A percentile compares a stretch with the other conserved stretches of the same genome.
phyloP scores from a whole-genome alignment of 2,113 vertebrate species.

The Burhinus bistriatus region DNA sequence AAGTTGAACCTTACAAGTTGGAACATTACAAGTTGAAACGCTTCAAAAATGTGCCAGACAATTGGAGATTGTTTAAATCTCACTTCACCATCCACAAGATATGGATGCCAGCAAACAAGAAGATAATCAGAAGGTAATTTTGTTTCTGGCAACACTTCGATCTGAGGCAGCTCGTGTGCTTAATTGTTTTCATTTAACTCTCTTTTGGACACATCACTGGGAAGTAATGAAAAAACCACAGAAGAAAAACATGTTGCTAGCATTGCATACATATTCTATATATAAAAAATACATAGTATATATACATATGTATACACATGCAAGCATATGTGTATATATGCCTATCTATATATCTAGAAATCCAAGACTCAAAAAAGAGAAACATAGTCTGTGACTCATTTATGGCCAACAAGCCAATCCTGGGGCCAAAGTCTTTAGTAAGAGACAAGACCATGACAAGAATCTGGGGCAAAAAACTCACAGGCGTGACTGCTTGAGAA shows the following conservation, averaged over 20 bases:
- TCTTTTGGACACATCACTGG: neutral
- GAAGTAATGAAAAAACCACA: neutral
- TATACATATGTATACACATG: neutral
- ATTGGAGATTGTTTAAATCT: neutral
- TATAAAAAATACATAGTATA: neutral
- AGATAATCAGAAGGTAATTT: neutral
- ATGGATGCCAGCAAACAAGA: neutral
- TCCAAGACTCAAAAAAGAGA: neutral
- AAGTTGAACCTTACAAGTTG: neutral
- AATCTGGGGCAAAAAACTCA: neutral
- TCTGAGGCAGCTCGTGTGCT: neutral
- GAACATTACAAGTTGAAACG: neutral
- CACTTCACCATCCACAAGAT: neutral
- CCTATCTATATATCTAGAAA: neutral
- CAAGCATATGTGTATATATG: neutral
- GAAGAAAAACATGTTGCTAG: neutral
- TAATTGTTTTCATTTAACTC: neutral
- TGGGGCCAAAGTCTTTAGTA: neutral
- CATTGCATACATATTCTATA: neutral
- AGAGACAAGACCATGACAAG: neutral
- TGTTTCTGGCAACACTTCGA: neutral
- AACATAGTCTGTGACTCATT: neutral
- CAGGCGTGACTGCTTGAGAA: neutral
- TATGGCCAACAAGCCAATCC: neutral
- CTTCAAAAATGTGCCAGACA: neutral